A percentile compares a stretch with the other conserved stretches of the same genome.
These are phyloP conservation scores for Minunthozetes semirufus DNA, from an alignment of 2,888 invertebrate genomes.

Conservation along the genomic window DNA sequence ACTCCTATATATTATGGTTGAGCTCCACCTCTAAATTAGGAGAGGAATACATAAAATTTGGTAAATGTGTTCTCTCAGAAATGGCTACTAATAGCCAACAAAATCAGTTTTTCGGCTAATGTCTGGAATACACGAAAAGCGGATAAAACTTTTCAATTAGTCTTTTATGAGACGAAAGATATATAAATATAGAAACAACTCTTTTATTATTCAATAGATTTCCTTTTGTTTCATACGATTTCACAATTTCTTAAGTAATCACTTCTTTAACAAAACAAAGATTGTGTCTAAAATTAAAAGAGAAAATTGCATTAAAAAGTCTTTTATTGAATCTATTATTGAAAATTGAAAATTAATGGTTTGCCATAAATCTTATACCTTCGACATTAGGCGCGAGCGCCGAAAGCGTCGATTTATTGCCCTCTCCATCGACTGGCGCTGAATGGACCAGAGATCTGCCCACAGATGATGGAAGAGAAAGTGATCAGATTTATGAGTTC, in stretches of 20 bases:
- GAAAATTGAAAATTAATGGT: not conserved
- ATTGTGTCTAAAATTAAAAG: not conserved
- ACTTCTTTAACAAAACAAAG: not conserved
- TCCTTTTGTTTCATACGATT: no score
- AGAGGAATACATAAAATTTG: not conserved
- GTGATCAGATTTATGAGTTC: constrained; percentile 79
- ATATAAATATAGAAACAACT: no score
- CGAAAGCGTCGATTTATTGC: constrained; percentile 76
- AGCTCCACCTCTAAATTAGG: no score
- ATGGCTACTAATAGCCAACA: not conserved
- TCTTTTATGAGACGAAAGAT: not conserved
- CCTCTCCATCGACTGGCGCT: constrained; percentile 64
- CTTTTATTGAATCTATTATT: no score
- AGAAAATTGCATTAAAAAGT: no score
- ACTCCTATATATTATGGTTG: no score
- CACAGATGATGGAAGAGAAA: constrained; percentile 51
- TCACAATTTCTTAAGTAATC: not conserved
- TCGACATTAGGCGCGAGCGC: constrained; percentile 60
- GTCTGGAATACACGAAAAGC: not conserved
- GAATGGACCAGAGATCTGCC: constrained; percentile 75
- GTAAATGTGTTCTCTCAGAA: not conserved
- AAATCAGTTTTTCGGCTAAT: not conserved
- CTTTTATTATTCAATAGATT: no score
- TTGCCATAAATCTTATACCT: constrained; percentile 30
- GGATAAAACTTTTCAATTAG: not conserved